phyloP scores from a whole-genome alignment of 2,797 vertebrate species.

The Pogoniulus pusillus region DNA sequence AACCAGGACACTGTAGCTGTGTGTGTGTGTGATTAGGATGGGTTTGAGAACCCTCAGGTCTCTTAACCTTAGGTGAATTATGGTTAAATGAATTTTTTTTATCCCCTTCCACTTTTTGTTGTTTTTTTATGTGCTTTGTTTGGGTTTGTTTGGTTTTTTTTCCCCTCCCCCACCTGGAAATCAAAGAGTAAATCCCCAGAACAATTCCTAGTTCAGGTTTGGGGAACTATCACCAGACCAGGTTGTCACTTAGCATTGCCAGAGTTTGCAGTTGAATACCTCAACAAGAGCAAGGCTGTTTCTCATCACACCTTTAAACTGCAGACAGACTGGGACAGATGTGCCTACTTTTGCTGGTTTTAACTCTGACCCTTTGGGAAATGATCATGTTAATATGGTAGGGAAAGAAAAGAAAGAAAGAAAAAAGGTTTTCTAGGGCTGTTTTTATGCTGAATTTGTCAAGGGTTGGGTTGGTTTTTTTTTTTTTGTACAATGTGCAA shows the following conservation, averaged over 20 bases:
- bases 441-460: slow-evolving; percentile 76
- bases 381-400: slow-evolving; percentile 68
- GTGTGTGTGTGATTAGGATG: neutral
- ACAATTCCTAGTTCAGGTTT: neutral
- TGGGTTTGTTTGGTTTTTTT: neutral
- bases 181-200: slow-evolving; percentile 6
- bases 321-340: slow-evolving; percentile 72
- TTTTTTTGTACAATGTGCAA: slow-evolving; percentile 85
- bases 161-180: slow-evolving; percentile 12
- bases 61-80: neutral
- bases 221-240: neutral
- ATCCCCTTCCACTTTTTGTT: too few relatives aligned
- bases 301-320: slow-evolving; percentile 49
- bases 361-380: slow-evolving; percentile 37
- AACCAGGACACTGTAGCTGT: neutral
- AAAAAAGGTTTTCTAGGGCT: slow-evolving; percentile 62
- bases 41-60: neutral
- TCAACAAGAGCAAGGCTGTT: slow-evolving; percentile 71
- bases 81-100: neutral
- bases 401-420: neutral
- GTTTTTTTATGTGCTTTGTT: neutral
- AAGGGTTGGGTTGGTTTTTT: neutral
- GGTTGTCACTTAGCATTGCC: slow-evolving; percentile 55
- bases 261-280: slow-evolving; percentile 80
- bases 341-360: neutral